phyloP scores from a whole-genome alignment of 2,888 invertebrate species.

The Dasysyrphus albostriatus region DNA sequence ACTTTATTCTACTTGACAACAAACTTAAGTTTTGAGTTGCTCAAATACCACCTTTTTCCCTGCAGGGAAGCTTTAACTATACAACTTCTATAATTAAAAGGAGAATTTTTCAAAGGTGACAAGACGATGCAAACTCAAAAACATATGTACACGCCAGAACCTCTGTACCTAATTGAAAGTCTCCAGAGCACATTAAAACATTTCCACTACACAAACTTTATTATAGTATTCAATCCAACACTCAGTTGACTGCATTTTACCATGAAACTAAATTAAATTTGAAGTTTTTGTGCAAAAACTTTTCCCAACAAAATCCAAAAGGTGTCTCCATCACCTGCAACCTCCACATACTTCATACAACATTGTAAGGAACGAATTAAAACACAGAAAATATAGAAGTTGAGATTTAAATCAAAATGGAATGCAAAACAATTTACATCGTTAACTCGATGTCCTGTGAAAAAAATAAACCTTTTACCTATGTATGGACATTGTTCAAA shows the following conservation, averaged over 20 bases:
- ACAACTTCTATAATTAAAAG: too few relatives aligned
- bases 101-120: too few relatives aligned
- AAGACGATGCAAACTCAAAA: not conserved
- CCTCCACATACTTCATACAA: not conserved
- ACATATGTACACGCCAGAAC: not conserved
- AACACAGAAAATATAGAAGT: not conserved
- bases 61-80: too few relatives aligned
- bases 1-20: too few relatives aligned
- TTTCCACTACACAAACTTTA: slow-evolving; percentile 21
- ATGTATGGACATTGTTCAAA: too few relatives aligned
- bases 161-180: slow-evolving; percentile 10
- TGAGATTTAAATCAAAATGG: slow-evolving; percentile 30
- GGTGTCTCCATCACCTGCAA: not conserved
- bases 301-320: not conserved
- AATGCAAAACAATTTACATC: slow-evolving; percentile 40
- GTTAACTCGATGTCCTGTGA: slow-evolving; percentile 25
- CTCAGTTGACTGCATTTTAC: slow-evolving; percentile 19
- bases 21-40: too few relatives aligned
- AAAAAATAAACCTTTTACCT: not conserved
- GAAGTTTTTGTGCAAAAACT: slow-evolving; percentile 24
- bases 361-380: not conserved
- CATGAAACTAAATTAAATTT: slow-evolving; percentile 32
- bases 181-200: not conserved
- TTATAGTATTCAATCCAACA: not conserved
- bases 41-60: too few relatives aligned